These are phyloP conservation scores for Astreopora myriophthalma DNA, from an alignment of 64 coral and sea anemone species.

Conservation along the genomic window DNA sequence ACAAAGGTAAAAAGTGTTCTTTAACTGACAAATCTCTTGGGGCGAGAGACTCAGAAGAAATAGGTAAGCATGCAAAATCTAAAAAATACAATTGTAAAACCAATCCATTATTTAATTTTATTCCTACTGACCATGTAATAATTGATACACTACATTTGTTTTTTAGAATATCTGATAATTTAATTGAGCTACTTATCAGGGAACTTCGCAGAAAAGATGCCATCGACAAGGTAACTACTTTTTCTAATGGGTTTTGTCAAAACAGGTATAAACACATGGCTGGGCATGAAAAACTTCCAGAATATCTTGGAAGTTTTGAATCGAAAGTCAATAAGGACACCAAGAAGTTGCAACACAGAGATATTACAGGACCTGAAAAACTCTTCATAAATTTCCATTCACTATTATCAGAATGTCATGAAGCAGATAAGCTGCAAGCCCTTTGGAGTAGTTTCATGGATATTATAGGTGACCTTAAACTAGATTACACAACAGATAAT, in stretches of 20 bases:
- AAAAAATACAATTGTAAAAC: slow-evolving; percentile 29
- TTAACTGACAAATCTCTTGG: not conserved
- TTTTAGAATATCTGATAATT: slow-evolving; percentile 28
- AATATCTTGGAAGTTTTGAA: too few species aligned
- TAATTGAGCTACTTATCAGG: slow-evolving; percentile 12
- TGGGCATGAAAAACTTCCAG: not conserved
- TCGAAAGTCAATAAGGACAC: not conserved
- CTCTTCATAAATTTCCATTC: not conserved
- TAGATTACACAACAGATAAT: slow-evolving; percentile 11
- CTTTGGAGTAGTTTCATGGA: not conserved
- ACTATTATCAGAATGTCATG: not conserved
- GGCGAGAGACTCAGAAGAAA: slow-evolving; percentile 15
- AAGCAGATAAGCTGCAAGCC: not conserved
- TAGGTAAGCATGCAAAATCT: slow-evolving; percentile 1
- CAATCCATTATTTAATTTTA: slow-evolving; percentile 28
- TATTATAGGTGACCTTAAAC: not conserved
- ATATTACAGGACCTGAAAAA: slow-evolving; percentile 18
- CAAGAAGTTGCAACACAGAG: not conserved
- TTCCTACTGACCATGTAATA: slow-evolving; percentile 51
- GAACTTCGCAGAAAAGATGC: not conserved
- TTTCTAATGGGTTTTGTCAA: not conserved
- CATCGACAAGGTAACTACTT: not conserved
- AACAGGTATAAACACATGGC: not conserved
- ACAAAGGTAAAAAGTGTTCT: slow-evolving; percentile 10
- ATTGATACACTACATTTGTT: slow-evolving; percentile 23